phyloP scores from a whole-genome alignment of 2,888 invertebrate genomes.

The Tenthredo notha region DNA sequence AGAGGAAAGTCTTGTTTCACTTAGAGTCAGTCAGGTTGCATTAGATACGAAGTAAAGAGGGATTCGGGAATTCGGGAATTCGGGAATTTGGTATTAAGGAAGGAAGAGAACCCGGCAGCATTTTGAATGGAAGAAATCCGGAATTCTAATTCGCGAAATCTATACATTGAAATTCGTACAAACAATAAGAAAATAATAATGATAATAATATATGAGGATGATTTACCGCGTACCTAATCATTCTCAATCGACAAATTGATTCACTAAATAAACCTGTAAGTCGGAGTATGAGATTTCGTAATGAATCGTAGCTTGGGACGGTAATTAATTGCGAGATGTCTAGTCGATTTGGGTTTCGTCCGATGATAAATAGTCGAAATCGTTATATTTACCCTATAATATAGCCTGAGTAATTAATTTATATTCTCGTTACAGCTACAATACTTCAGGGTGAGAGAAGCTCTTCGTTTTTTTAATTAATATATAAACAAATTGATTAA shows the following conservation, averaged over 20 bases:
- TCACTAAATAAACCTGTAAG: not conserved
- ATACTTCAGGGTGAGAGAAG: no score
- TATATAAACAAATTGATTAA: no score
- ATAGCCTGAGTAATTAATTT: not conserved
- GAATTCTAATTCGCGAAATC: not conserved
- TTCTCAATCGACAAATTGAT: not conserved
- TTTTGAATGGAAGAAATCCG: not conserved
- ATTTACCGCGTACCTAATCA: not conserved
- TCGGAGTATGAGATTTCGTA: not conserved
- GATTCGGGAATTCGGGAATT: no score
- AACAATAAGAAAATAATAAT: no score
- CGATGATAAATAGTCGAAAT: conserved; percentile 4
- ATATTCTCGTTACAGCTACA: not conserved
- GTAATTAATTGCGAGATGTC: not conserved
- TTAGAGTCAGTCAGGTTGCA: not conserved
- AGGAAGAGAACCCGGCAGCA: no score
- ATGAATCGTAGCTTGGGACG: not conserved
- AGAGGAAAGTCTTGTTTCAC: not conserved
- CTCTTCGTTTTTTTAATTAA: no score
- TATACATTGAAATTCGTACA: not conserved
- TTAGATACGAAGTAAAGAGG: no score
- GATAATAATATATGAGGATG: no score
- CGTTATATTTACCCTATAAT: not conserved
- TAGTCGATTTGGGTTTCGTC: not conserved
- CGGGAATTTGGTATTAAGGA: no score